These are phyloP conservation scores for Drosophila rellima DNA, from an alignment of 2,888 invertebrate genomes.

Conservation along the genomic window DNA sequence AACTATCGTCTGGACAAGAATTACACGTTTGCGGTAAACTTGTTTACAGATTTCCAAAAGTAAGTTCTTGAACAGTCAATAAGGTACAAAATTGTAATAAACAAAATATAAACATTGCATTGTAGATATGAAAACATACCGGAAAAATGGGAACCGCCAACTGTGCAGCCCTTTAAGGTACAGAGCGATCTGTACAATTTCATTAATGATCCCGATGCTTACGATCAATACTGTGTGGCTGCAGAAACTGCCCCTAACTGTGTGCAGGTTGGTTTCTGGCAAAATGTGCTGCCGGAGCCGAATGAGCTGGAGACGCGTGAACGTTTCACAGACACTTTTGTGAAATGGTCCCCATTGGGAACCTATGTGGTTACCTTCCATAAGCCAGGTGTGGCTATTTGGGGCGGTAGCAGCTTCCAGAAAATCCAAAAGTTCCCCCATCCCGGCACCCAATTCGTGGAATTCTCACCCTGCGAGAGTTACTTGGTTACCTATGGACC, in stretches of 20 bases:
- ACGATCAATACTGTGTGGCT: constrained; percentile 97
- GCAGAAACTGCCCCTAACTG: constrained; percentile 91
- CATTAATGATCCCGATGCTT: constrained; percentile 96
- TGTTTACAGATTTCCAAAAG: constrained; percentile 98
- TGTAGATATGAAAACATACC: constrained; percentile 93
- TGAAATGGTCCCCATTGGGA: constrained; percentile 99
- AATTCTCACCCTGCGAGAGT: constrained; percentile 99
- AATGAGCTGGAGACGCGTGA: constrained; percentile 92
- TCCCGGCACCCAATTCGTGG: constrained; percentile 96
- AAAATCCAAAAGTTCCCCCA: constrained; percentile 97
- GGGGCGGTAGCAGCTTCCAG: constrained; percentile 97
- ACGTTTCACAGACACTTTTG: constrained; percentile 98
- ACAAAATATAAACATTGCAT: neutral
- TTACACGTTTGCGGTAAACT: constrained; percentile 96
- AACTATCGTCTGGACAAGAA: constrained; percentile 98
- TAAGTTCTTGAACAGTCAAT: constrained; percentile 85
- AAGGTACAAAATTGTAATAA: too few species aligned
- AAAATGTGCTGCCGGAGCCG: constrained; percentile 96
- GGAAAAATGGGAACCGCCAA: constrained; percentile 96
- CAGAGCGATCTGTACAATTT: constrained; percentile 97
- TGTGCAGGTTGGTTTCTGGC: constrained; percentile 94
- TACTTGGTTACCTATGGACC: constrained; percentile 98
- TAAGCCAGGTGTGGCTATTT: constrained; percentile 96
- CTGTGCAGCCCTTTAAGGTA: constrained; percentile 94
- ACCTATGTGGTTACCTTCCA: constrained; percentile 99